Percentiles rank a stretch among this genome's conserved stretches.
phyloP scores from a whole-genome alignment of 1,140 invertebrate species.

The Heliothis subflexa region DNA sequence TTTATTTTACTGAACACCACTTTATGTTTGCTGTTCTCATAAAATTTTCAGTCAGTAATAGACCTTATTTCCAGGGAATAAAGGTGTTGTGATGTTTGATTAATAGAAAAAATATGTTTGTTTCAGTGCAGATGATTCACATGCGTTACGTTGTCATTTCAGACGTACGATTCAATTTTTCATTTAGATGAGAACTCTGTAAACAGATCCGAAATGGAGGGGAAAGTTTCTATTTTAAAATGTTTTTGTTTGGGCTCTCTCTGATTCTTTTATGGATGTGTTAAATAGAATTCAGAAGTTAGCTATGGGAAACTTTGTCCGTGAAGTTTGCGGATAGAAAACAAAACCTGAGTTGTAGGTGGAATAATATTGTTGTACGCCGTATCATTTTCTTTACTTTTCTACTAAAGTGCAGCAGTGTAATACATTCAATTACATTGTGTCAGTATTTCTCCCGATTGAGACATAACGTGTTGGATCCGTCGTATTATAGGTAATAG shows the following conservation, averaged over 20 bases:
- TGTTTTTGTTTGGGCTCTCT: conserved; percentile 55
- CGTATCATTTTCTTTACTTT: neutral
- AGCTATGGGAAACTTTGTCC: conserved; percentile 54
- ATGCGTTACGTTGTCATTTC: conserved; percentile 75
- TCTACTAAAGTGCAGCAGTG: neutral
- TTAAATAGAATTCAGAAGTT: conserved; percentile 59
- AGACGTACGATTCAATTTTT: conserved; percentile 80
- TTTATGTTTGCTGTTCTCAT: conserved; percentile 49
- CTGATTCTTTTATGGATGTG: conserved; percentile 52
- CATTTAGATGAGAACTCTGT: conserved; percentile 73
- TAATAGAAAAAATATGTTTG: conserved; percentile 48
- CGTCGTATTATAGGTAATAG: no score
- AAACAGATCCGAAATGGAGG: conserved; percentile 65
- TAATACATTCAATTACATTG: neutral
- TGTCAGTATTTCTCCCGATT: no score
- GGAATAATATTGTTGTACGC: neutral
- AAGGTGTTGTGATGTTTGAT: neutral
- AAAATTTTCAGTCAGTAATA: conserved; percentile 31
- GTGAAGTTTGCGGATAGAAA: conserved; percentile 39
- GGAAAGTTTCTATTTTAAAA: conserved; percentile 59
- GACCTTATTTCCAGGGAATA: conserved; percentile 43
- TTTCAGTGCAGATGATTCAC: conserved; percentile 62
- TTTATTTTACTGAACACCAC: conserved; percentile 75
- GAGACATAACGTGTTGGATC: no score
- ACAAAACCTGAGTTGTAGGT: conserved; percentile 19